phyloP scores from a whole-genome alignment of 2,113 vertebrate species.

The Laticauda colubrina region DNA sequence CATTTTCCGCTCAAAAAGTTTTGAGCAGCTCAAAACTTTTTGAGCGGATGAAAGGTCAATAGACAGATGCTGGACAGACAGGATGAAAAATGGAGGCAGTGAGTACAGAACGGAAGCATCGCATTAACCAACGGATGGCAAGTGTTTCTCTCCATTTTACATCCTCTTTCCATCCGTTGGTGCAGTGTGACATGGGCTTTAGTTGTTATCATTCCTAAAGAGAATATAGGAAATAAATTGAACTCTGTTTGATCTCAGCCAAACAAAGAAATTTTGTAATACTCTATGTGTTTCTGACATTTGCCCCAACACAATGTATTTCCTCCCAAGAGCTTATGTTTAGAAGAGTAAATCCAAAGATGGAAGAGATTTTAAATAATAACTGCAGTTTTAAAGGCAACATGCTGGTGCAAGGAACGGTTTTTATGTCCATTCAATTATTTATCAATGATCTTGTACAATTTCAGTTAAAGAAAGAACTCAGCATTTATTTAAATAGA shows the following conservation, averaged over 20 bases:
- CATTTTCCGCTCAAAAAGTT: no score
- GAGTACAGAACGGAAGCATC: no score
- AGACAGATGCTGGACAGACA: no score
- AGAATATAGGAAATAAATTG: background rate
- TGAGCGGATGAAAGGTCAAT: no score
- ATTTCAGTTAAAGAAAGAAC: background rate
- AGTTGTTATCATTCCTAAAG: background rate
- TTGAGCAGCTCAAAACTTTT: no score
- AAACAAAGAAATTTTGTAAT: background rate
- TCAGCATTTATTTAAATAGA: background rate
- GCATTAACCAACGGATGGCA: no score
- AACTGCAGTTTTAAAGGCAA: slow-evolving; percentile 12
- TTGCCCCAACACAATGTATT: background rate
- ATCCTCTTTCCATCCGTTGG: no score
- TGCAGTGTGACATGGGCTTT: background rate
- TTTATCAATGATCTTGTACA: background rate
- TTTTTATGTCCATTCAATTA: background rate
- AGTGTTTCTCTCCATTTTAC: no score
- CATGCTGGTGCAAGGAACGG: background rate
- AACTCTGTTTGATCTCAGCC: background rate
- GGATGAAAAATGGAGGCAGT: no score
- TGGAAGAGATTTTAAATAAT: background rate
- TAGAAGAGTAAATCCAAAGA: background rate
- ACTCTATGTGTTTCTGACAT: background rate
- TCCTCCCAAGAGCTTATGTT: background rate